Base-by-base conservation (phyloP, 2,113 vertebrate genomes). In the Cacatua alba region DNA sequence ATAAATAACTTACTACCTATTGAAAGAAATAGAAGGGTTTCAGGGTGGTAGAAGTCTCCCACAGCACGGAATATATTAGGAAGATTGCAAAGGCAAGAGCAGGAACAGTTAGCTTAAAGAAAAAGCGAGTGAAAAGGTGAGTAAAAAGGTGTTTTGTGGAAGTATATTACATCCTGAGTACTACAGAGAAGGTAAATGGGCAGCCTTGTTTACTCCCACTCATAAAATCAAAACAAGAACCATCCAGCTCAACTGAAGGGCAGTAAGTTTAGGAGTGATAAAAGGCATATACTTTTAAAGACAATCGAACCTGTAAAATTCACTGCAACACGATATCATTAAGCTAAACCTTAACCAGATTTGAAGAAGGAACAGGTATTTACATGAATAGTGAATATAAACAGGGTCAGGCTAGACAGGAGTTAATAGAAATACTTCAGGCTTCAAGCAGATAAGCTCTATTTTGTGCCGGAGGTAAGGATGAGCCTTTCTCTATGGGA, bases 201-300 rank as follows among this genome's bases (percentile, higher is more conserved):
- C 88, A 91, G 55, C 12, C 64, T 82, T 94, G 89, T 94, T 97
- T 95, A 89, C 69, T 95, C 77, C 74, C 52, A 91, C 89, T 89
- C 93, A 89, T 92, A 95, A 97, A 97, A 96, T 89, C 65, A 89
- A 95, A 95, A 89, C 65, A 94, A 91, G 74, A 92, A n/a, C 16
- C 26, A 84, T 89, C 55, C 60, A 86, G 82, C 29, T 37, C 77
- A 94, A 62, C 48, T 16, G 72, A 87, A 94, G 65, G 83, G 57
- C 77, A 85, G 28, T 75, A 82, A 84, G 62, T 87, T 92, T 91
- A 81, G 41, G 43, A 76, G 62, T 84, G 29, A 94, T 92, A 95
- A 89, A 94, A 82, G 39, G 29, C 18, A 52, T 33, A 51, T 35
- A 60, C 20, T 79, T 86, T 37, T 84, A 64, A 86, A 78, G 60